Evolutionary conservation across 2,113 vertebrate genomes (phyloP).

Genomic region (Hirundichthys speculiger): DNA sequence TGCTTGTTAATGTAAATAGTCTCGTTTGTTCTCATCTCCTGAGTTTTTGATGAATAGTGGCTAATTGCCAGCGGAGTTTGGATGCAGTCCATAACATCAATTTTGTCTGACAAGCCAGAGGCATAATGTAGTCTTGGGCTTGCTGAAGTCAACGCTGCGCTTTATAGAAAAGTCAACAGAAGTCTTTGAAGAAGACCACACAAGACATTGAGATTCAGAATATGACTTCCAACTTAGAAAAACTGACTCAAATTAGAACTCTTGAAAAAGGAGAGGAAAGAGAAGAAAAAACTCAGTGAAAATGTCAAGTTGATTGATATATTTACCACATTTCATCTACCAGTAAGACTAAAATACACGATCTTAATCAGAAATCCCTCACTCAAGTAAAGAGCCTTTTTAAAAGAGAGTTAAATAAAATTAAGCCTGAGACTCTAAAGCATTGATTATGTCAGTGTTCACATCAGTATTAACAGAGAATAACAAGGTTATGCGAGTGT

Average conservation of each 20-base stretch:
- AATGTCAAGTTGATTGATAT: neutral
- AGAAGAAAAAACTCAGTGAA: neutral
- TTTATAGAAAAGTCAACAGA: constrained; percentile 59
- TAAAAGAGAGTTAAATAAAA: too few species aligned
- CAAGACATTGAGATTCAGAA: constrained; percentile 41
- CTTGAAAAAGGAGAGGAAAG: neutral
- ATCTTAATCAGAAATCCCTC: neutral
- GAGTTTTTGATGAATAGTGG: constrained; percentile 75
- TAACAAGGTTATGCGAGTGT: neutral
- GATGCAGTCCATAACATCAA: constrained; percentile 74
- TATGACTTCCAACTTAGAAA: constrained; percentile 25
- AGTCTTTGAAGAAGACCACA: constrained; percentile 50
- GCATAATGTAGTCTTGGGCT: constrained; percentile 70
- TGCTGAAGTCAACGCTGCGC: constrained; percentile 60
- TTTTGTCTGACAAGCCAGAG: constrained; percentile 74
- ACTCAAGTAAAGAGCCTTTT: too few species aligned
- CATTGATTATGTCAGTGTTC: neutral
- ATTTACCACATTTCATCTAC: neutral
- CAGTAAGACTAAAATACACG: neutral
- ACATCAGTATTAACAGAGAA: neutral
- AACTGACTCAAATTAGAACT: neutral
- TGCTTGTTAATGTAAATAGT: constrained; percentile 73
- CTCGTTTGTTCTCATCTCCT: constrained; percentile 69
- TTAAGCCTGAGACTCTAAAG: neutral
- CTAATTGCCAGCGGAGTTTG: constrained; percentile 77